Evolutionary conservation across 2,113 vertebrate genomes (phyloP).

Genomic region (Leptobrachium leishanense): DNA sequence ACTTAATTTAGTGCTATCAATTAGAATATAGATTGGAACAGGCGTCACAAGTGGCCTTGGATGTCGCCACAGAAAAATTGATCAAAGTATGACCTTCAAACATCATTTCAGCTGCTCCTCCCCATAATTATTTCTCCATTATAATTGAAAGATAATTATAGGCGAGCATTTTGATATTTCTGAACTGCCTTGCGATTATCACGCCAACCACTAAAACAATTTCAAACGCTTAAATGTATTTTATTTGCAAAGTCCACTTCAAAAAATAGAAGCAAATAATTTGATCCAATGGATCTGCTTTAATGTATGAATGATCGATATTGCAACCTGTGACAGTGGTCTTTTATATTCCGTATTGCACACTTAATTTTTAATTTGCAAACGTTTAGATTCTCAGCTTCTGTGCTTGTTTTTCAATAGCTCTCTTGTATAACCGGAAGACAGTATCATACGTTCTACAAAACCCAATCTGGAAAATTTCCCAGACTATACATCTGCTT

Average conservation of each 20-base stretch:
- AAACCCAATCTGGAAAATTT: constrained; percentile 17
- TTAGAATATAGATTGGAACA: constrained; percentile 37
- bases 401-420: constrained; percentile 21
- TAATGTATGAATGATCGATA: neutral
- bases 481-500: constrained; percentile 18
- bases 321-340: neutral
- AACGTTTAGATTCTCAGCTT: neutral
- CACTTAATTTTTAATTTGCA: neutral
- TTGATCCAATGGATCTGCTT: neutral
- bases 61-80: constrained; percentile 35
- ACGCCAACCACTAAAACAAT: too few relatives aligned
- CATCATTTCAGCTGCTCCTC: neutral
- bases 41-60: constrained; percentile 41
- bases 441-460: constrained; percentile 3
- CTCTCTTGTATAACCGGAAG: constrained; percentile 11
- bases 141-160: too few relatives aligned
- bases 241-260: neutral
- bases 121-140: neutral
- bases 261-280: neutral
- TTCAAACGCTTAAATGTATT: neutral
- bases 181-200: too few relatives aligned
- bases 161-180: too few relatives aligned
- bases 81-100: constrained; percentile 33
- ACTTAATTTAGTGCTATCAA: constrained; percentile 39
- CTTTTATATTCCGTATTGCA: neutral